Percentiles rank a stretch among this genome's conserved stretches.
phyloP scores from a whole-genome alignment of 1,140 invertebrate species.

The Drosophila arawakana region DNA sequence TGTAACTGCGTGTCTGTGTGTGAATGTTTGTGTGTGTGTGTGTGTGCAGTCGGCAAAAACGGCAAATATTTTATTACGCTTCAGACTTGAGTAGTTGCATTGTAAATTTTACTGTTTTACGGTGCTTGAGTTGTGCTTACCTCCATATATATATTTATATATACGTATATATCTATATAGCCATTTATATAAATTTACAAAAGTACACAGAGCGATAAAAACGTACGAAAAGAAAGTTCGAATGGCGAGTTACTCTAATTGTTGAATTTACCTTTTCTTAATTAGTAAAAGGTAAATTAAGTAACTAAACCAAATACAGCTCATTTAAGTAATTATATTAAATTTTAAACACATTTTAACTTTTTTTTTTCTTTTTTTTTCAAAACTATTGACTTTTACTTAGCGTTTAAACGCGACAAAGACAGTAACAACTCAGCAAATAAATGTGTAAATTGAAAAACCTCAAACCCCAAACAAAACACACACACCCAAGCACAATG shows the following conservation, averaged over 20 bases:
- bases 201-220: too few relatives aligned
- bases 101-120: constrained; percentile 84
- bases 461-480: neutral
- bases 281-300: too few relatives aligned
- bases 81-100: constrained; percentile 83
- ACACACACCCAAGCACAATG: neutral
- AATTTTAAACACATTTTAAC: too few relatives aligned
- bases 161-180: constrained; percentile 4
- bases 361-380: too few relatives aligned
- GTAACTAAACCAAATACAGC: too few relatives aligned
- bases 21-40: constrained; percentile 34
- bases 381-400: neutral
- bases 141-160: constrained; percentile 22
- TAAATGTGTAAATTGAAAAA: neutral
- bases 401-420: too few relatives aligned
- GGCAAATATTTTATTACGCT: constrained; percentile 83
- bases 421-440: neutral
- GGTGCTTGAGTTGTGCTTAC: constrained; percentile 70
- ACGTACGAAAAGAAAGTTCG: too few relatives aligned
- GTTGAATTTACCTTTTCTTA: too few relatives aligned
- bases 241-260: too few relatives aligned
- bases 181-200: neutral
- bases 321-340: too few relatives aligned
- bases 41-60: constrained; percentile 70
- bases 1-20: neutral